Conservation (phyloP, 2,888 invertebrate genomes). For the Mactromeris polynyma region DNA sequence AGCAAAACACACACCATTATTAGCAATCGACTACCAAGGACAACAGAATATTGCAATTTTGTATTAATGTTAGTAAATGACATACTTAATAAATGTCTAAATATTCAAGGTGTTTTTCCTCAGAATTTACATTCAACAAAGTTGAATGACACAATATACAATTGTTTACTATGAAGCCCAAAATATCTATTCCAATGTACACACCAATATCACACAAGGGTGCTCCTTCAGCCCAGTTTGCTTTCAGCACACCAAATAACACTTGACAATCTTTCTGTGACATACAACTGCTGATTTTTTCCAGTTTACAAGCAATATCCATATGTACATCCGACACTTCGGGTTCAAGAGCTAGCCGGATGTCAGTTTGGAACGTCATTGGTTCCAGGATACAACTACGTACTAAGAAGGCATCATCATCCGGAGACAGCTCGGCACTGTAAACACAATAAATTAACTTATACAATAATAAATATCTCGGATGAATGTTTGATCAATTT, state of each 20-base stretch:
- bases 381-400: constrained; percentile 93
- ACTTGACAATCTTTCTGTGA: constrained; percentile 93
- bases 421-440: constrained; percentile 54
- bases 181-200: neutral
- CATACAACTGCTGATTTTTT: constrained; percentile 90
- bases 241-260: constrained; percentile 91
- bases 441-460: no score
- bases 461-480: no score
- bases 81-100: no score
- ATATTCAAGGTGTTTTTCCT: no score
- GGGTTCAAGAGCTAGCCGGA: constrained; percentile 90
- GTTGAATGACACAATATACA: no score
- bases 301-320: constrained; percentile 91
- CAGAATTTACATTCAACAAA: no score
- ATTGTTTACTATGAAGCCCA: no score
- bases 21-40: no score
- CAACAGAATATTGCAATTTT: no score
- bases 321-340: constrained; percentile 88
- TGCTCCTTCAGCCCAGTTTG: constrained; percentile 90
- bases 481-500: no score
- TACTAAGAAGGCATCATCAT: constrained; percentile 91
- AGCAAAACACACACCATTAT: no score
- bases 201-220: constrained; percentile 78
- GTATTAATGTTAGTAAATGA: no score
- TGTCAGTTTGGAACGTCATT: constrained; percentile 91